Conservation (phyloP, 2,888 invertebrate species). For the Epistrophe eligans region DNA sequence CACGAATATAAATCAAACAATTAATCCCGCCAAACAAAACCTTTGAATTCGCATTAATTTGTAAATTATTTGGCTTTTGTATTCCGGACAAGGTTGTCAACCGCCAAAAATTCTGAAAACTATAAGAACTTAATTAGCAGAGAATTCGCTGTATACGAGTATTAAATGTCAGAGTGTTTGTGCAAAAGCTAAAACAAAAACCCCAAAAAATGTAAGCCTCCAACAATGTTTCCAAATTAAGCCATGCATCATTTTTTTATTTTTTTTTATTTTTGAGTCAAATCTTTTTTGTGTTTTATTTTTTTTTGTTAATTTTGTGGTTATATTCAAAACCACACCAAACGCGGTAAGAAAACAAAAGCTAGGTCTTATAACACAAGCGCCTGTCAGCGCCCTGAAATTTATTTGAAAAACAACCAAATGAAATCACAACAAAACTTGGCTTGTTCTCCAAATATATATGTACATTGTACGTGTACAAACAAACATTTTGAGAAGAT, state of each 20-base stretch:
- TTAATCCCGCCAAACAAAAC: conserved; percentile 50
- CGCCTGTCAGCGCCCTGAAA: conserved; percentile 73
- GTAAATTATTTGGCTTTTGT: conserved; percentile 36
- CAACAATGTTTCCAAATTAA: conserved; percentile 66
- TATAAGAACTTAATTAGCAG: conserved; percentile 72
- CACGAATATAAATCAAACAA: conserved; percentile 64
- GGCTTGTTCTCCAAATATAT: conserved; percentile 20
- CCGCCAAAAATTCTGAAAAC: conserved; percentile 52
- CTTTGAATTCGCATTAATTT: conserved; percentile 62
- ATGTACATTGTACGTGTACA: too few species aligned
- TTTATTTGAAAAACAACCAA: conserved; percentile 69
- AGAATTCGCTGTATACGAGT: background rate
- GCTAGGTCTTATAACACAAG: conserved; percentile 66
- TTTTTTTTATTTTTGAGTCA: conserved; percentile 9
- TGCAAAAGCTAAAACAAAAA: conserved; percentile 45
- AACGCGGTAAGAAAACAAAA: conserved; percentile 66
- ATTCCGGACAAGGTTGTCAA: conserved; percentile 60
- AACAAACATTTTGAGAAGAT: conserved; percentile 14
- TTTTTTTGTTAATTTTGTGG: conserved; percentile 46
- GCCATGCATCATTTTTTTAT: conserved; percentile 67
- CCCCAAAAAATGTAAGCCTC: conserved; percentile 15
- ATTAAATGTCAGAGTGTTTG: background rate
- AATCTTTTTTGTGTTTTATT: too few species aligned
- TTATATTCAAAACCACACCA: conserved; percentile 57
- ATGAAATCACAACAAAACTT: conserved; percentile 23